Evolutionary conservation across 1,140 invertebrate species (phyloP).

Genomic region (Brachionus rubens): DNA sequence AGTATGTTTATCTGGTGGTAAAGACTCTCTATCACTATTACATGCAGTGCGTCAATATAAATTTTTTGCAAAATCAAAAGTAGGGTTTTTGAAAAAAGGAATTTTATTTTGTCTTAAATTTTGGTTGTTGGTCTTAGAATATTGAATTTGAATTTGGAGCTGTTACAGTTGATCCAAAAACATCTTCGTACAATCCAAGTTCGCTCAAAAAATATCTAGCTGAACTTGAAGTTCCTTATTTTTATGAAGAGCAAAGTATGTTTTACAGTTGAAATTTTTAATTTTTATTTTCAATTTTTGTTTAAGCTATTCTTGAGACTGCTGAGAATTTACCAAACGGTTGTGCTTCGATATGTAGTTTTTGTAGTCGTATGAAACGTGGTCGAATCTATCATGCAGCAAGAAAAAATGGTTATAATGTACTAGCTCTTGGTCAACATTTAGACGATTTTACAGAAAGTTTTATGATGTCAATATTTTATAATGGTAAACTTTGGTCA

Average conservation of each 20-base stretch:
- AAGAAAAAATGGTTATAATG: conserved; percentile 74
- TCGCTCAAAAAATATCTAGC: conserved; percentile 69
- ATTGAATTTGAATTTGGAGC: conserved; percentile 73
- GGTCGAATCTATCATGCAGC: conserved; percentile 73
- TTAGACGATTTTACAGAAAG: conserved; percentile 78
- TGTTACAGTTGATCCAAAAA: conserved; percentile 70
- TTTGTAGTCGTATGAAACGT: conserved; percentile 67
- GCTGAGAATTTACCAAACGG: conserved; percentile 59
- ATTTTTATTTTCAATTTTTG: conserved; percentile 46
- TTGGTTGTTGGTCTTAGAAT: no score
- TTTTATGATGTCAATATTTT: conserved; percentile 77
- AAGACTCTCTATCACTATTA: conserved; percentile 75
- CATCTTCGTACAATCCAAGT: conserved; percentile 67
- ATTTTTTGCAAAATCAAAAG: conserved; percentile 66
- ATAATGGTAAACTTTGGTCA: conserved; percentile 72
- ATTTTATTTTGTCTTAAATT: no score
- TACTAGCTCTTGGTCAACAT: conserved; percentile 78
- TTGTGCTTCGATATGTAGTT: conserved; percentile 67
- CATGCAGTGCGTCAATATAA: conserved; percentile 80
- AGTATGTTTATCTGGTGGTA: conserved; percentile 77
- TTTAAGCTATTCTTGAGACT: conserved; percentile 63
- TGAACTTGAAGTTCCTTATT: conserved; percentile 68
- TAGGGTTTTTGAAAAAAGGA: no score
- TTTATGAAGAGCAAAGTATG: conserved; percentile 68
- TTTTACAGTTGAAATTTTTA: neutral